Base-by-base conservation (phyloP, 2,888 invertebrate species). In the Allophyes oxyacanthae region DNA sequence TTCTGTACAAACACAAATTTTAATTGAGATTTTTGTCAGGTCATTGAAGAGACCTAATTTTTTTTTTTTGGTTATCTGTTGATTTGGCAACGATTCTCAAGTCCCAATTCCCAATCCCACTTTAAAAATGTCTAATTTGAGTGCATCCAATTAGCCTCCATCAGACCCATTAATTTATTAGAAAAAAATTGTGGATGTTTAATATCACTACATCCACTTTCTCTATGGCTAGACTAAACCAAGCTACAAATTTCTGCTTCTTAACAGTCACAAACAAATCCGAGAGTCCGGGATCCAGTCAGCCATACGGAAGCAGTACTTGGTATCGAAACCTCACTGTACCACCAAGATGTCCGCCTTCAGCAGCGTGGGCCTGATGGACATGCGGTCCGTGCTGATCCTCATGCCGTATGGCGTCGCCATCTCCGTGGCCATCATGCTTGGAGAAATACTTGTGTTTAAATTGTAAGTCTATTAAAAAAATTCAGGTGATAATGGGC, bases 221-320 rank as follows among this genome's bases (percentile, higher is more conserved):
- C 8, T 8, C 6, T 8, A 13, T 1, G 13, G 2, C 36, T 9
- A 36, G 14, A 14, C 8, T 14, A 13, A 14, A 36, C 14, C 7
- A 14, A 1, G 2, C 36, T 2, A 14, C 13, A 8, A 8, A 10
- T 3, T 13, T 14, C 28, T 30, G 5, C 4, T 37, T 32, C 9
- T 36, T 44, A 46, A 6, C 74, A 95, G 95, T 0, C 92, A 94
- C 46, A 87, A 94, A 32, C 90, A 92, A 69, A 86, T 96, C 40
- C 92, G 89, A 13, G 96, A 96, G 75, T 89, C 88, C 2, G 96
- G 96, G 0, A 78, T 96, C 11, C 94, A 95, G 46, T 77, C 82
- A 6, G 86, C 84, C 0, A 58, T 87, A 1, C 78, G 77, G 30
- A 76, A 68, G 5, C 83, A 89, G 0, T 64, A 81, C 28, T 75